Base-by-base conservation (phyloP, 2,888 invertebrate species). In the Tenthredo amoena region DNA sequence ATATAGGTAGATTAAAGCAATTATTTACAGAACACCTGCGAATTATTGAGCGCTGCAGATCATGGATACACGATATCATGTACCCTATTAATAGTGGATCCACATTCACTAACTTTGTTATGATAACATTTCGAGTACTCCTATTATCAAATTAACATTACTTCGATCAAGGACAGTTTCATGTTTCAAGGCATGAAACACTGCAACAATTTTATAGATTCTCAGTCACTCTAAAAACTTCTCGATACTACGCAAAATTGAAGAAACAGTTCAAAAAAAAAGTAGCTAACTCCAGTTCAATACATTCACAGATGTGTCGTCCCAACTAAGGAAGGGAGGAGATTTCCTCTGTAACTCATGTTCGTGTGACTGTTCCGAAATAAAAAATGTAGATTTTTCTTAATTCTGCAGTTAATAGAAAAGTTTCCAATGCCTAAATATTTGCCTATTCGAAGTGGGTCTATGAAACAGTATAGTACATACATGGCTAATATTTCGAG, bases 11-110 rank as follows among this genome's bases (percentile, higher is more conserved):
- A 74, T 34, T 50, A 2, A 77, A 55, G 31, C 31, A 50, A 47
- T 50, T 77, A 77, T 47, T 77, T 50, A 77, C 77, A 55, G 50
- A 77, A 26, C 50, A 55, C 31, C 77, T 77, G 77, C 77, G 18
- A 47, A 50, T 77, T 34, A 50, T 77, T 77, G 55, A 50, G 50
- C 50, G 31, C 31, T 68, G 68, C 31, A 31, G 26, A 68, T 68
- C 31, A 47, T n/a, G 34, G 31, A 77, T 77, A 50, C 31, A 77
- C 26, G 10, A 3, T 50, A n/a, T 7, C 18, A 31, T 50, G 31
- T 47, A 26, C 26, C n/a, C 9, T 34, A 50, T 31, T 50, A 18
- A 50, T 50, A 77, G 76, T 31, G 31, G 40, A 55, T 31, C n/a
- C 37, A 77, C 34, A 31, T 77, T 77, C 76, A 34, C 76, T 50